Conservation (phyloP, 2,888 invertebrate genomes). For the Dromius quadrimaculatus region DNA sequence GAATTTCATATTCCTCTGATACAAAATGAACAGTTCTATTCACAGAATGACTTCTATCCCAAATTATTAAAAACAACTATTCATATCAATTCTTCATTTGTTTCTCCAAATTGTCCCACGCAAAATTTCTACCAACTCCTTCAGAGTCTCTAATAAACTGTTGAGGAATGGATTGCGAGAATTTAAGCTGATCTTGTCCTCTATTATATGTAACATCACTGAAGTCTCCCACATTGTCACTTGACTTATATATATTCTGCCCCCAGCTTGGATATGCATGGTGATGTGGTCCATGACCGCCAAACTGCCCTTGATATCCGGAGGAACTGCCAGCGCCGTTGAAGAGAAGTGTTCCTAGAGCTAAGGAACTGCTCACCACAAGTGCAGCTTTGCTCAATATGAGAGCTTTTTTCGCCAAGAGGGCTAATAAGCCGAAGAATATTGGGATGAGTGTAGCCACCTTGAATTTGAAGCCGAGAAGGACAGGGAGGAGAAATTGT, state of each 20-base stretch:
- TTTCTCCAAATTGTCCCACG: conserved; percentile 64
- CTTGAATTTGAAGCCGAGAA: conserved; percentile 85
- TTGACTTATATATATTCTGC: conserved; percentile 43
- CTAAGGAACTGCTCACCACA: conserved; percentile 77
- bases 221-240: conserved; percentile 27
- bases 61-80: neutral
- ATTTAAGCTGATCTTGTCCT: conserved; percentile 23
- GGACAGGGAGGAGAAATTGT: conserved; percentile 80
- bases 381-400: conserved; percentile 81
- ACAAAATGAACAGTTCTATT: too few species aligned
- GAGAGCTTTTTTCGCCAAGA: conserved; percentile 83
- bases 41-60: neutral
- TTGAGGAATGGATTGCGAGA: conserved; percentile 28
- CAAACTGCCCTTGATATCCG: conserved; percentile 60
- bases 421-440: conserved; percentile 76
- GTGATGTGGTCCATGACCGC: conserved; percentile 57
- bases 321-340: conserved; percentile 63
- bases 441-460: conserved; percentile 80
- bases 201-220: conserved; percentile 32
- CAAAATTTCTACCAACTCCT: conserved; percentile 63
- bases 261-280: conserved; percentile 42
- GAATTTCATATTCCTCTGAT: too few species aligned
- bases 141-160: conserved; percentile 43
- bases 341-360: conserved; percentile 68
- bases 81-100: conserved; percentile 55